These are phyloP conservation scores for Lycaon pictus DNA, from an alignment of 2,113 vertebrate genomes.

Conservation along the genomic window DNA sequence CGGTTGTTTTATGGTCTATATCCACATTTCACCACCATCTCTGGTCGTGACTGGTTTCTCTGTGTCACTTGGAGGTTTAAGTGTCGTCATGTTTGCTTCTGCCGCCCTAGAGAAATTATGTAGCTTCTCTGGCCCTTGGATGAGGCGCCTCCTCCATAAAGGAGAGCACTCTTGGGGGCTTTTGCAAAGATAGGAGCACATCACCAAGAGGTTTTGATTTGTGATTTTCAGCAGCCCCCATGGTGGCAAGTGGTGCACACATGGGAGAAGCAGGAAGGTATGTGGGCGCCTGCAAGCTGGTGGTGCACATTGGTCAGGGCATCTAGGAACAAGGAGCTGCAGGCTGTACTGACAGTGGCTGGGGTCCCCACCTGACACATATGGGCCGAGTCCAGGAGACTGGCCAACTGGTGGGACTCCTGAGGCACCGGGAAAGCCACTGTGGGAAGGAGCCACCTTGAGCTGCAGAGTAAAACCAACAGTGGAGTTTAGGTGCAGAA, in stretches of 20 bases:
- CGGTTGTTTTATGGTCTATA: not conserved
- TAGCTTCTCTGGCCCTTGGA: not conserved
- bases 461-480: not conserved
- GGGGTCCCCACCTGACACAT: fast-evolving
- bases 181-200: not conserved
- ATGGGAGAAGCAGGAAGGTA: not conserved
- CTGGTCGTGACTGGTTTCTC: not conserved
- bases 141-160: not conserved
- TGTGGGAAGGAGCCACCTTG: not conserved
- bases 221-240: no score
- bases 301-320: not conserved
- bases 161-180: not conserved
- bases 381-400: not conserved
- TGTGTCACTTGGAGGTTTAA: not conserved
- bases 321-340: not conserved
- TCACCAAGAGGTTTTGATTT: not conserved
- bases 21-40: fast-evolving
- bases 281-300: fast-evolving
- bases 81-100: not conserved
- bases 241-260: fast-evolving
- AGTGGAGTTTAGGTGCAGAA: not conserved
- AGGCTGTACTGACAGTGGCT: not conserved
- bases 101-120: not conserved
- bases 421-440: not conserved
- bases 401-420: not conserved